A percentile compares a stretch with the other conserved stretches of the same genome.
Conservation (phyloP, 2,797 vertebrate genomes). For the Fundulus diaphanus region DNA sequence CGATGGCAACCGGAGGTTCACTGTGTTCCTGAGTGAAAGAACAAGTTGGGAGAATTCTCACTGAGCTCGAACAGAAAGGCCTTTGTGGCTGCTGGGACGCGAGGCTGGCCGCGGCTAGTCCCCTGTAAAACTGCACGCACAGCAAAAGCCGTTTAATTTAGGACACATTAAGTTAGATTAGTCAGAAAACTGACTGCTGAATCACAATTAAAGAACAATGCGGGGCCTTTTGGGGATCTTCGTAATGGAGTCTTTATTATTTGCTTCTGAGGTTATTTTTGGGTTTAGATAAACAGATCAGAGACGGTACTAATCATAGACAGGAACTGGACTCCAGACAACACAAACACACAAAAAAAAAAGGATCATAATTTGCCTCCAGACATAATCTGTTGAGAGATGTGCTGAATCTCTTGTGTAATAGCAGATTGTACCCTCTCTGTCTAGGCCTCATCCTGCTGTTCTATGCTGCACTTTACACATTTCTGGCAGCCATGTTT, state of each 20-base stretch:
- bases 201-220: constrained; percentile 67
- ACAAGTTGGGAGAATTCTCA: constrained; percentile 87
- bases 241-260: constrained; percentile 29
- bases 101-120: constrained; percentile 79
- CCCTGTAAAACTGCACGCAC: constrained; percentile 79
- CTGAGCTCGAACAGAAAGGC: constrained; percentile 85
- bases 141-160: constrained; percentile 81
- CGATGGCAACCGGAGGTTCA: constrained; percentile 89
- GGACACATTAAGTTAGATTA: constrained; percentile 75
- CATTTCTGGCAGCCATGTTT: constrained; percentile 95
- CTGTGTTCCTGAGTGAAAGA: constrained; percentile 87
- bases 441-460: constrained; percentile 90
- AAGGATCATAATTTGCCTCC: constrained; percentile 32
- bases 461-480: constrained; percentile 93
- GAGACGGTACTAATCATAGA: constrained; percentile 45
- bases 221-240: constrained; percentile 37
- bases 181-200: constrained; percentile 73
- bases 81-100: constrained; percentile 82
- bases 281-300: constrained; percentile 55
- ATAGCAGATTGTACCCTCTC: constrained; percentile 18
- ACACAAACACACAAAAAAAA: constrained; percentile 25
- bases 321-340: constrained; percentile 50
- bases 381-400: constrained; percentile 6
- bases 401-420: constrained; percentile 24
- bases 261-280: constrained; percentile 34